Base-by-base conservation (phyloP, 2,888 invertebrate species). In the Drosophila emarginata region DNA sequence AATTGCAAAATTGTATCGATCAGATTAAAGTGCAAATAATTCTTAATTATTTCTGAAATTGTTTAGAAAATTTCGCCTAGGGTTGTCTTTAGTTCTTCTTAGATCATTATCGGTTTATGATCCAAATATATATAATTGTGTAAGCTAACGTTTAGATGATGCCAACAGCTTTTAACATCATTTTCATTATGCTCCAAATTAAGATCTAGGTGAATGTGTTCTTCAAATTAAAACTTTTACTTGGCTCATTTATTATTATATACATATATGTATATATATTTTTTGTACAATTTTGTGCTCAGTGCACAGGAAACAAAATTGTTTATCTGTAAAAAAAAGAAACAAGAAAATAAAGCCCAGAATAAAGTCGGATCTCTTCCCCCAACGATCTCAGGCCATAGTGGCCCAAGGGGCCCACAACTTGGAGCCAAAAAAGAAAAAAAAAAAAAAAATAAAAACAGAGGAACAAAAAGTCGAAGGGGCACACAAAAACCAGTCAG, bases 401-500 rank as follows among this genome's bases (percentile, higher is more conserved):
- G 40, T 18, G 15, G 45, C 45, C 21, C 45, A 45, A 45, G 45
- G 45, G 45, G 62, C 67, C 62, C 58, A 66, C 63, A 66, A 39
- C 67, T 76, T 66, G 40, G 62, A 60, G 54, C 23, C 72, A 74
- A 54, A 74, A 78, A 74, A 45, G 18, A 45, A 45, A 21, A 45
- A 18, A 18, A 45, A 4, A 5, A 7, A 45, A 45, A 45, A 45
- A 2, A 5, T 9, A 45, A 15, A 45, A 45, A 12, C 11, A 21
- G 21, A 45, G 21, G 14, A 45, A 45, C 45, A 45, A 40, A 40
- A 40, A 15, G 18, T 72, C 73, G 67, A 79, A 74, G 67, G 71
- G 72, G 77, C 61, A 76, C 18, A 74, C 9, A 57, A 57, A 45
- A 70, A 88, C 83, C 83, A 72, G 83, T 77, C 86, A 68, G 79